Percentiles rank a stretch among this genome's conserved stretches.
These are phyloP conservation scores for Cotesia congregata DNA, from an alignment of 2,888 invertebrate species.

Conservation along the genomic window DNA sequence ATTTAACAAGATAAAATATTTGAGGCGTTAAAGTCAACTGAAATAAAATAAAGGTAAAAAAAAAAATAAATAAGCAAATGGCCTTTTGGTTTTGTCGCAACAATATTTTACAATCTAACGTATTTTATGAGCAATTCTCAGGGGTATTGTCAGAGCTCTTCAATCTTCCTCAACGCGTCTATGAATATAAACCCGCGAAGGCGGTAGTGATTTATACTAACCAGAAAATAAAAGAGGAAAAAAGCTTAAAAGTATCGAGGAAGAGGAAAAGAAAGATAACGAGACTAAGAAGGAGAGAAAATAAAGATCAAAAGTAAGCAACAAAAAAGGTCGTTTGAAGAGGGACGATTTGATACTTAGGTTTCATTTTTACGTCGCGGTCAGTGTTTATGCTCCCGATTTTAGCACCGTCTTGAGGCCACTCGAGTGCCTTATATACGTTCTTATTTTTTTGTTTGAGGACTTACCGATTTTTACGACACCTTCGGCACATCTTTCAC, in stretches of 20 bases:
- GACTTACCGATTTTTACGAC: constrained; percentile 63
- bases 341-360: constrained; percentile 42
- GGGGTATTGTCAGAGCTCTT: constrained; percentile 57
- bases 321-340: constrained; percentile 33
- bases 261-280: constrained; percentile 3
- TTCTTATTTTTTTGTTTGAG: constrained; percentile 50
- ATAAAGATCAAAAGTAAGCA: neutral
- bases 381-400: constrained; percentile 65
- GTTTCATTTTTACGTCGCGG: constrained; percentile 63
- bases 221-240: constrained; percentile 40
- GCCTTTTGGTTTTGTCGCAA: constrained; percentile 49
- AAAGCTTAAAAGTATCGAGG: constrained; percentile 14
- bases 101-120: constrained; percentile 66
- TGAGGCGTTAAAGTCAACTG: neutral
- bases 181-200: constrained; percentile 66
- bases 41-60: neutral
- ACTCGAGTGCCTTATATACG: constrained; percentile 47
- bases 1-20: neutral
- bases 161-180: constrained; percentile 66
- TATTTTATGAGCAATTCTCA: constrained; percentile 63
- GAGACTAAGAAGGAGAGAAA: neutral
- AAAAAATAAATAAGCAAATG: neutral
- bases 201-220: constrained; percentile 64
- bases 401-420: constrained; percentile 62
- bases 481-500: constrained; percentile 28